Evolutionary conservation across 2,797 vertebrate species (phyloP), one percentile per base, ranked within the genome.

Genomic region (Cirrhinus mrigala): DNA sequence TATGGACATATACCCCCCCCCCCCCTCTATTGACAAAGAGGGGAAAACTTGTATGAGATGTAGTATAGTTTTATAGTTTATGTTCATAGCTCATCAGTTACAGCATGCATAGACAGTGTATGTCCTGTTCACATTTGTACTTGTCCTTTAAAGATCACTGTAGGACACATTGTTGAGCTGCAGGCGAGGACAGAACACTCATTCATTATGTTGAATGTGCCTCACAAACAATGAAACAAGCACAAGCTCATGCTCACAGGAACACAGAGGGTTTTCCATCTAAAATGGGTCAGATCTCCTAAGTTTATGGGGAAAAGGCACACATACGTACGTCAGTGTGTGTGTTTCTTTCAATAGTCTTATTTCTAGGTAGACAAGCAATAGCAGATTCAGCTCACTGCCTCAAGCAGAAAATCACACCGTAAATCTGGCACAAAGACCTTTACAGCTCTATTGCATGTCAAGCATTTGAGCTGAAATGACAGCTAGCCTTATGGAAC

Each of bases 231-330:
- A 37, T n/a, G 74, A 87, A 74, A 58, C 37, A 81, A 46, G 16
- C 76, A 77, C 71, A 64, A 76, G 69, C 22, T 81, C 68, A 73
- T 73, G 7, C 44, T 60, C 14, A 64, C 66, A 73, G n/a, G 16
- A 52, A 66, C 15, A 64, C 48, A 73, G 18, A 66, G 22, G 16
- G n/a, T 58, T 74, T 89, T 77, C 79, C 70, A 50, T 88, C 70
- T 87, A 80, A 88, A 91, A 81, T 82, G 83, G 87, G 77, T 86
- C 79, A 84, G 79, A 60, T 79, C 24, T 79, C n/a, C 44, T 27
- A 62, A 48, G 71, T 84, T 89, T 81, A 76, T 58, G 40, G 60
- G 44, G 10, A 18, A 52, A 82, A 66, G 83, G 15, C 68, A 79
- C 40, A 20, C 89, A 64, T 56, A 50, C 37, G 44, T 81, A 50